phyloP scores from a whole-genome alignment of 35 echinoderm and acorn worm species.

The Holothuria glaberrima region DNA sequence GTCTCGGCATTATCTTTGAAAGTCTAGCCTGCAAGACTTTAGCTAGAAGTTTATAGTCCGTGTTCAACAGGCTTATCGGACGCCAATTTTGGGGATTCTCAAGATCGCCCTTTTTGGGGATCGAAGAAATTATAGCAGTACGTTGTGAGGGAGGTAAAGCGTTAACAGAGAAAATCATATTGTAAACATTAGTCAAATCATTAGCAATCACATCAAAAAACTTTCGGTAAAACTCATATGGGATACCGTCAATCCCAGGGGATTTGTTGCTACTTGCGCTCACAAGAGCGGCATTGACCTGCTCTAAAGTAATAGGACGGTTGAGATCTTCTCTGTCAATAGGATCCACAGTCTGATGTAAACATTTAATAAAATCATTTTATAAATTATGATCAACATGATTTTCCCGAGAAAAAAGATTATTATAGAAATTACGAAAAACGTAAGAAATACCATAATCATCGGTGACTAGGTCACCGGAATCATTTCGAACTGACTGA shows the following conservation, averaged over 20 bases:
- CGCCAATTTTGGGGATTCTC: no score
- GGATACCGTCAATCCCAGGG: no score
- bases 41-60: no score
- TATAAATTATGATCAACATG: neutral
- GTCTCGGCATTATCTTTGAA: no score
- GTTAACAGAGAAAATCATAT: neutral
- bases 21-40: no score
- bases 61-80: no score
- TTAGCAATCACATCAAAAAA: neutral
- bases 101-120: no score
- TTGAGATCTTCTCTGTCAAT: neutral
- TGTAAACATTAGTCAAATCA: slow-evolving; percentile 2
- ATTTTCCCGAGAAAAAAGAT: neutral
- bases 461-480: no score
- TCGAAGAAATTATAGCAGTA: neutral
- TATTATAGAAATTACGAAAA: slow-evolving; percentile 11
- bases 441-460: neutral
- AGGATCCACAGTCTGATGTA: neutral
- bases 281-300: slow-evolving; percentile 1
- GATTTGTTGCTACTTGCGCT: neutral
- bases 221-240: neutral
- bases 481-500: no score
- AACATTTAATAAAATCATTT: neutral
- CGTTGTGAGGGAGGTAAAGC: neutral
- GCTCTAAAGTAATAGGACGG: slow-evolving; percentile 1